phyloP scores from a whole-genome alignment of 2,888 invertebrate genomes.

The Mamestra brassicae region DNA sequence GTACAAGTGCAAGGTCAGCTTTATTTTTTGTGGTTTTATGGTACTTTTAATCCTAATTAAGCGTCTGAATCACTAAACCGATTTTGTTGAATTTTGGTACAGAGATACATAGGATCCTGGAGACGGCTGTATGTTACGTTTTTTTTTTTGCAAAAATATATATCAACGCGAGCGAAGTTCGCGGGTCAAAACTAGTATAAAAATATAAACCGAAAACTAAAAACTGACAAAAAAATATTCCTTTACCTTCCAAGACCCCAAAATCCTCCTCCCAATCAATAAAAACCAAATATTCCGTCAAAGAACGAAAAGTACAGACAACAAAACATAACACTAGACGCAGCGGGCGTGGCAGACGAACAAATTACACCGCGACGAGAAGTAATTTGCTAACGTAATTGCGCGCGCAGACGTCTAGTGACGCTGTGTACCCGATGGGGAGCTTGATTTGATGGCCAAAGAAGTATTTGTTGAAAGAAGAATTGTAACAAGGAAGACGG shows the following conservation, averaged over 20 bases:
- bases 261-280: not conserved
- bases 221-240: too few species aligned
- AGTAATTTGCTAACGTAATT: constrained; percentile 83
- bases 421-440: constrained; percentile 43
- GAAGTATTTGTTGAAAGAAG: constrained; percentile 10
- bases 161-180: too few species aligned
- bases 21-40: too few species aligned
- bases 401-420: constrained; percentile 71
- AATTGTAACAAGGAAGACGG: not conserved
- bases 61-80: too few species aligned
- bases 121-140: too few species aligned
- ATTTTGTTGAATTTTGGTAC: too few species aligned
- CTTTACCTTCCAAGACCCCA: too few species aligned
- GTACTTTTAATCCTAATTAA: too few species aligned
- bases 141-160: too few species aligned
- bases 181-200: too few species aligned
- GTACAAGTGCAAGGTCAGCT: too few species aligned
- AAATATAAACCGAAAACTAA: not conserved
- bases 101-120: too few species aligned
- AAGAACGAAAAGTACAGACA: constrained; percentile 65
- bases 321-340: constrained; percentile 67
- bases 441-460: constrained; percentile 39
- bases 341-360: constrained; percentile 72
- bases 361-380: constrained; percentile 78
- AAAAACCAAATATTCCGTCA: constrained; percentile 17